A percentile compares a stretch with the other conserved stretches of the same genome.
Evolutionary conservation across 2,113 vertebrate genomes (phyloP).

Genomic region (Sylvia atricapilla): DNA sequence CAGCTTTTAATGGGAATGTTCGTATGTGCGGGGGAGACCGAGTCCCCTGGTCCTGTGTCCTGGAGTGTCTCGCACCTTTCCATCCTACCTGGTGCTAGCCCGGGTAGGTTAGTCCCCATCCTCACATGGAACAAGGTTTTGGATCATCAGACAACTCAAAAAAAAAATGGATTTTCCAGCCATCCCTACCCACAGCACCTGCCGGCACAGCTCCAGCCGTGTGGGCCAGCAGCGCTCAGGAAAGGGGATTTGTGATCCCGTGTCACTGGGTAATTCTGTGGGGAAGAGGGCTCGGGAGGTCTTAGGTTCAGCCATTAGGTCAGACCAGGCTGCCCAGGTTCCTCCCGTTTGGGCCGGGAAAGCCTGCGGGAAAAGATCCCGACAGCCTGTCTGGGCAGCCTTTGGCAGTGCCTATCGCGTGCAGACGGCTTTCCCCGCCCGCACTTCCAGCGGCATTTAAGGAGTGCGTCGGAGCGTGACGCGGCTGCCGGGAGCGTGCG

Average conservation of each 20-base stretch:
- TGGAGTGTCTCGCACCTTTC: background rate
- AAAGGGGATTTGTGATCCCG: background rate
- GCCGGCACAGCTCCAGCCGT: background rate
- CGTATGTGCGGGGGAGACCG: fast-evolving
- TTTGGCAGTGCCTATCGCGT: fast-evolving
- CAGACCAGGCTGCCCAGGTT: background rate
- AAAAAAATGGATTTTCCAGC: background rate
- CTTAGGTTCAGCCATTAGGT: background rate
- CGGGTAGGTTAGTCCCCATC: background rate
- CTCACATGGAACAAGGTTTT: background rate
- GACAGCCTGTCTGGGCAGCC: background rate
- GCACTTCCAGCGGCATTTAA: background rate
- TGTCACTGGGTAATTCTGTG: background rate
- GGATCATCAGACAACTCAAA: background rate
- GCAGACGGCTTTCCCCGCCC: background rate
- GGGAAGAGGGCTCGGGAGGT: background rate
- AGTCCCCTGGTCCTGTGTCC: fast-evolving
- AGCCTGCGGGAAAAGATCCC: background rate
- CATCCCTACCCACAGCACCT: background rate
- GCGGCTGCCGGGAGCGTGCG: background rate
- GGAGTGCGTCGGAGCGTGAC: background rate
- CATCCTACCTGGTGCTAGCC: background rate
- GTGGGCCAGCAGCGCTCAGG: background rate
- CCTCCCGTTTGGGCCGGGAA: background rate
- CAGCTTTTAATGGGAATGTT: background rate